phyloP scores from a whole-genome alignment of 2,797 vertebrate species.

The Monodelphis domestica region DNA sequence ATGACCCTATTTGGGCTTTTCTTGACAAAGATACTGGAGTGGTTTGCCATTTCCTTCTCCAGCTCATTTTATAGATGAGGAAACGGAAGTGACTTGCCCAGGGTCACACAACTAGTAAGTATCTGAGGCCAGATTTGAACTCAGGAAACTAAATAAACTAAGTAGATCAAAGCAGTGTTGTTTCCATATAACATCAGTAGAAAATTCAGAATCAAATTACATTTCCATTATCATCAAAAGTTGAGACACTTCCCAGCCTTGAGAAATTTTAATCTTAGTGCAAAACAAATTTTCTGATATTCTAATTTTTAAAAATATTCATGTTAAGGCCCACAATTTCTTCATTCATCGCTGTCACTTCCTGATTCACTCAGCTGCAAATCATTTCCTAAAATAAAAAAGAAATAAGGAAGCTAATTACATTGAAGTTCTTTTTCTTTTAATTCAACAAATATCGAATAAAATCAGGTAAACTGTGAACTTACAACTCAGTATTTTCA shows the following conservation, averaged over 20 bases:
- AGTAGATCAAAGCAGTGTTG: slow-evolving; percentile 1
- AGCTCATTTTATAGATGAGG: too few species aligned
- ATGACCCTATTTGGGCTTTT: too few species aligned
- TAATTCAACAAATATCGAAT: not conserved
- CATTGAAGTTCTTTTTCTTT: not conserved
- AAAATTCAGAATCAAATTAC: slow-evolving; percentile 80
- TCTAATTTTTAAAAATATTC: slow-evolving; percentile 72
- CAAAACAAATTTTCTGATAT: slow-evolving; percentile 81
- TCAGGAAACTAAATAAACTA: slow-evolving; percentile 12
- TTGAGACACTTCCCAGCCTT: slow-evolving; percentile 77
- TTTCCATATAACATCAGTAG: slow-evolving; percentile 29
- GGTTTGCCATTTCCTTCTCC: too few species aligned
- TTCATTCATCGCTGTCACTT: slow-evolving; percentile 95
- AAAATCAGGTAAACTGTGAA: not conserved
- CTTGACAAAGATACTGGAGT: too few species aligned
- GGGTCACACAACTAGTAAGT: too few species aligned
- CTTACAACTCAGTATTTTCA: not conserved
- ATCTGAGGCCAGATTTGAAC: too few species aligned
- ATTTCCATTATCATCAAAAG: slow-evolving; percentile 81
- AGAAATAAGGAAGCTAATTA: slow-evolving; percentile 59
- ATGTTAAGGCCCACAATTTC: slow-evolving; percentile 76
- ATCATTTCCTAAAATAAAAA: slow-evolving; percentile 92
- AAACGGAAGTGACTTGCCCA: too few species aligned
- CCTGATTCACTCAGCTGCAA: slow-evolving; percentile 97
- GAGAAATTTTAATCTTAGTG: slow-evolving; percentile 81